Percentiles rank a stretch among this genome's conserved stretches.
phyloP scores from a whole-genome alignment of 2,888 invertebrate genomes.

The Osedax frankpressi region DNA sequence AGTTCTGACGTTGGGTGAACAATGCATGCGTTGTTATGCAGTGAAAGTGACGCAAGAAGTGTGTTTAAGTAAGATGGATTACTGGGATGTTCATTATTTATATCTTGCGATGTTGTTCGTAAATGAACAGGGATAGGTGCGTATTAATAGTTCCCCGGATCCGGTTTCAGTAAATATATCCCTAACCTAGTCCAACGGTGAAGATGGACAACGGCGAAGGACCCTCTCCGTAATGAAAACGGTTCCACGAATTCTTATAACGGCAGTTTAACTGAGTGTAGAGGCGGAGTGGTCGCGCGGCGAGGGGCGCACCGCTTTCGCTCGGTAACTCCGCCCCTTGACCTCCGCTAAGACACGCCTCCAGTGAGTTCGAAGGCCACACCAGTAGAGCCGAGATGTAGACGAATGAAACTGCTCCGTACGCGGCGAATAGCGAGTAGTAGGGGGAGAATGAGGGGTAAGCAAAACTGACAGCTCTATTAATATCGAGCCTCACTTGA shows the following conservation, averaged over 20 bases:
- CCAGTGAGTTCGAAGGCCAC: slow-evolving; percentile 27
- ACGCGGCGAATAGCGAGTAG: slow-evolving; percentile 26
- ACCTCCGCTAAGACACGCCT: slow-evolving; percentile 23
- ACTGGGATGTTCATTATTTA: no score
- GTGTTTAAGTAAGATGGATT: no score
- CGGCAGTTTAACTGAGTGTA: not conserved
- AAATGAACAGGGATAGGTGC: no score
- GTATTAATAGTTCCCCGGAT: no score
- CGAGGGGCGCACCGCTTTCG: not conserved
- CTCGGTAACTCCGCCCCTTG: no score
- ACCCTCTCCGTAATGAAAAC: not conserved
- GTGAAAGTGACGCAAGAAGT: no score
- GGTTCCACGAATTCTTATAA: not conserved
- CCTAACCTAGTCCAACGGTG: not conserved
- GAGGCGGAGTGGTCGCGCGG: not conserved
- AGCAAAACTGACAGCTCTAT: not conserved
- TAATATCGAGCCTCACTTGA: no score
- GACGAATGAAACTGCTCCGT: slow-evolving; percentile 26
- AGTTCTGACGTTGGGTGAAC: no score
- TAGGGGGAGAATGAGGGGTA: not conserved
- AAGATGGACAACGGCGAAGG: not conserved
- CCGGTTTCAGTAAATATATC: no score
- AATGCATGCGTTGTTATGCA: no score
- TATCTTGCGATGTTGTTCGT: no score
- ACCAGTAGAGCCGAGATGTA: slow-evolving; percentile 27